phyloP scores from a whole-genome alignment of 2,113 vertebrate genomes.

The Ophiodon elongatus region DNA sequence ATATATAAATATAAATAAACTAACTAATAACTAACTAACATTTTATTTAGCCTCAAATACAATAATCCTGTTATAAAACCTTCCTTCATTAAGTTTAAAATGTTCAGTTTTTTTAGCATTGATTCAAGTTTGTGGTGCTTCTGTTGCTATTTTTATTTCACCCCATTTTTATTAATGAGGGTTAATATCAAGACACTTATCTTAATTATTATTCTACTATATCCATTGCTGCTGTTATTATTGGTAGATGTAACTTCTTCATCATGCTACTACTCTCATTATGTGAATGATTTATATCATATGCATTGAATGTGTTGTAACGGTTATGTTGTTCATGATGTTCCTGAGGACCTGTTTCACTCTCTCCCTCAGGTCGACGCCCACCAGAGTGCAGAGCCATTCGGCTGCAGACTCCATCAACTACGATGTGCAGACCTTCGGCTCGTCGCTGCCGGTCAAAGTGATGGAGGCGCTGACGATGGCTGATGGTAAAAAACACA shows the following conservation, averaged over 20 bases:
- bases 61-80: not conserved
- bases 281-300: too few relatives aligned
- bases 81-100: not conserved
- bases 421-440: conserved; percentile 93
- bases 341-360: not conserved
- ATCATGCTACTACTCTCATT: too few relatives aligned
- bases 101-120: too few relatives aligned
- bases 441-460: conserved; percentile 94
- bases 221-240: too few relatives aligned
- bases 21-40: too few relatives aligned
- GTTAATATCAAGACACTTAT: not conserved
- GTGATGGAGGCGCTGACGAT: conserved; percentile 94
- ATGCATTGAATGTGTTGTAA: too few relatives aligned
- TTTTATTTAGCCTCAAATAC: not conserved
- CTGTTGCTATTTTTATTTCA: not conserved
- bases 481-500: conserved; percentile 86
- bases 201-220: not conserved
- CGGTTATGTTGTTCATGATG: not conserved
- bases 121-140: not conserved
- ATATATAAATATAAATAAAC: too few relatives aligned
- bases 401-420: conserved; percentile 86
- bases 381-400: conserved; percentile 87
- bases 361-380: conserved; percentile 86
- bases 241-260: too few relatives aligned
- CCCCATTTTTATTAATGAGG: not conserved